Base-by-base conservation (phyloP, 2,113 vertebrate genomes). In the Phoxinus phoxinus region DNA sequence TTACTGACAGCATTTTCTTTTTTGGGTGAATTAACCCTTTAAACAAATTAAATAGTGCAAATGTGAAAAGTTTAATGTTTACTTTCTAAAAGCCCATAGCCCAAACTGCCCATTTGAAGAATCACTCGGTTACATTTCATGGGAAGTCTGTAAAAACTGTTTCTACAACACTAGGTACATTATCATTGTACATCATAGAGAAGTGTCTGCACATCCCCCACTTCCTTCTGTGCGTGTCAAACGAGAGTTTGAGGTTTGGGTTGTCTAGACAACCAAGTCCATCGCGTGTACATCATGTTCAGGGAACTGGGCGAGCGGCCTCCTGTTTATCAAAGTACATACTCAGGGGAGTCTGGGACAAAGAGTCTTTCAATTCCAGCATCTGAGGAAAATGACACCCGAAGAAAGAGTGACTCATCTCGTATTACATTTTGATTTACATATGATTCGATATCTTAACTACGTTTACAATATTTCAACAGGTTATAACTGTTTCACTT, bases 241-340 rank as follows among this genome's bases (percentile, higher is more conserved):
- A 87, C 91, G 90, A 92, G 92, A 91, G 90, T 92, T 90, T 95
- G 93, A 94, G 93, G 93, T 94, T 93, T 92, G 73, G 69, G 93
- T 94, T 93, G 92, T 90, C 91, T 86, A 93, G 93, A 92, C 91
- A 92, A 94, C 93, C 17, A 87, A 90, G 92, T 90, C 89, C 92
- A 90, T 71, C 1, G 32, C 25, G 5, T 81, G n/a, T 13, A 51
- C 44, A 35, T 81, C 41, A 21, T 44, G 35, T 63, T 80, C 77
- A 61, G 56, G 11, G 69, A 23, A 25, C 61, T 63, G 3, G 21
- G 19, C n/a, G 56, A 51, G 21, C 13, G 9, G 19, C 59, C 25
- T 84, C 17, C 56, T 80, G 59, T 83, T 78, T 69, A 81, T 73
- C 59, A 53, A 71, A 72, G 35, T 67, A 48, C 0, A 4, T 13